Conservation (phyloP, 2,113 vertebrate genomes). For the Sorex fumeus region DNA sequence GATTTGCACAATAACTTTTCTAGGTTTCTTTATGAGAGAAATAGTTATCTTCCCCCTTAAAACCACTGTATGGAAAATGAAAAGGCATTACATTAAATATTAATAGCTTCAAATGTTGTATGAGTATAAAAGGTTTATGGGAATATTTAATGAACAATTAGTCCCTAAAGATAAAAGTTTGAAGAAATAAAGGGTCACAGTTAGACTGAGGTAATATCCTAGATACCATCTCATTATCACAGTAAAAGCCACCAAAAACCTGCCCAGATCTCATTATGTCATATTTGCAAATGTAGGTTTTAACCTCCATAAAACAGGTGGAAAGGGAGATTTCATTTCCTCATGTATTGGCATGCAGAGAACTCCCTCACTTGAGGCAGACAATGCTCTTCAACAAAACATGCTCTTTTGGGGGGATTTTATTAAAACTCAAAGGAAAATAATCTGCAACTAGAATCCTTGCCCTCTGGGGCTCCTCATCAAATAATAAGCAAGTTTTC, state of each 20-base stretch:
- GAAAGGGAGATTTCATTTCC: slow-evolving; percentile 4
- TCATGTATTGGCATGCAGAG: neutral
- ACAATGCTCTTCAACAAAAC: neutral
- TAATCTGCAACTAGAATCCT: neutral
- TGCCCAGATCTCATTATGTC: rapidly evolving
- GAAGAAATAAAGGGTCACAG: neutral
- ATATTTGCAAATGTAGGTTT: neutral
- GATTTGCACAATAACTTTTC: slow-evolving; percentile 7
- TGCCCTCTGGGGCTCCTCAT: neutral
- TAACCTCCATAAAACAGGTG: neutral
- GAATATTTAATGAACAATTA: slow-evolving; percentile 19
- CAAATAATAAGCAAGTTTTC: neutral
- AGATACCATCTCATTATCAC: neutral
- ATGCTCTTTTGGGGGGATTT: neutral
- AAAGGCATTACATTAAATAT: slow-evolving; percentile 39
- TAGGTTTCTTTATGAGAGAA: slow-evolving; percentile 40
- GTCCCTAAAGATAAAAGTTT: neutral
- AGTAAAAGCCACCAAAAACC: neutral
- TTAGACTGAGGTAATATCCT: neutral
- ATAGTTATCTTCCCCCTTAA: neutral
- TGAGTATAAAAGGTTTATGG: neutral
- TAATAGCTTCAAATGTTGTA: slow-evolving; percentile 7
- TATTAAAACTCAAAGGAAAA: slow-evolving; percentile 34
- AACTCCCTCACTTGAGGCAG: neutral
- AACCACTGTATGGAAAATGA: slow-evolving; percentile 45